A percentile compares a stretch with the other conserved stretches of the same genome.
phyloP scores from a whole-genome alignment of 2,113 vertebrate genomes.

The Alligator mississippiensis region DNA sequence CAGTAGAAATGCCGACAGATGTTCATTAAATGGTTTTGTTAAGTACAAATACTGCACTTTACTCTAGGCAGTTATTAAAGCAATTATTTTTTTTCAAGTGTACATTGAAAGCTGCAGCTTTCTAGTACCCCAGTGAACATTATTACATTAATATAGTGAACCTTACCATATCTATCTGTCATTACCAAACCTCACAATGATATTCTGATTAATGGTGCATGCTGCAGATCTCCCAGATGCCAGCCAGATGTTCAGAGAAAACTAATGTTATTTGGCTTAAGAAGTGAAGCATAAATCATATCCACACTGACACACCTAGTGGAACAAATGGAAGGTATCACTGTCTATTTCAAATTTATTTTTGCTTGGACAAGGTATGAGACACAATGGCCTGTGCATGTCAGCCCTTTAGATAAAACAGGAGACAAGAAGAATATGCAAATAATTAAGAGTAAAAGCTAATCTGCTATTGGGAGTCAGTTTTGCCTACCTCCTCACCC shows the following conservation, averaged over 20 bases:
- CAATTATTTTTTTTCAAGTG: slow-evolving; percentile 32
- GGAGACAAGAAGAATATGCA: background rate
- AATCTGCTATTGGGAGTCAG: background rate
- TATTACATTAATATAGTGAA: slow-evolving; percentile 64
- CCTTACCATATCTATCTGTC: slow-evolving; percentile 40
- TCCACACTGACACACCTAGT: slow-evolving; percentile 49
- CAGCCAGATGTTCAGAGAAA: slow-evolving; percentile 74
- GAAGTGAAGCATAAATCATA: slow-evolving; percentile 66
- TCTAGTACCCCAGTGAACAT: background rate
- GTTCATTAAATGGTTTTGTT: slow-evolving; percentile 38
- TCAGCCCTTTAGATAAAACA: background rate
- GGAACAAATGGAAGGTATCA: slow-evolving; percentile 65
- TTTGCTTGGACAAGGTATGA: background rate
- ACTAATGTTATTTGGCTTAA: slow-evolving; percentile 55
- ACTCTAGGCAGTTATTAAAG: slow-evolving; percentile 33
- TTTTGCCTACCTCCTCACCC: background rate
- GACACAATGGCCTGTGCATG: rapidly evolving
- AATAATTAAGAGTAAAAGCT: background rate
- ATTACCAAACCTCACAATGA: slow-evolving; percentile 59
- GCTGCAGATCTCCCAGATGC: slow-evolving; percentile 66
- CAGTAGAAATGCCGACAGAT: slow-evolving; percentile 4
- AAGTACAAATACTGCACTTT: background rate
- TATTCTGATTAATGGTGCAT: slow-evolving; percentile 73
- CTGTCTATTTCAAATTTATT: slow-evolving; percentile 32
- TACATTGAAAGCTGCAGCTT: slow-evolving; percentile 3